Evolutionary conservation across 2,888 invertebrate genomes (phyloP).

Genomic region (Neoascia interrupta): DNA sequence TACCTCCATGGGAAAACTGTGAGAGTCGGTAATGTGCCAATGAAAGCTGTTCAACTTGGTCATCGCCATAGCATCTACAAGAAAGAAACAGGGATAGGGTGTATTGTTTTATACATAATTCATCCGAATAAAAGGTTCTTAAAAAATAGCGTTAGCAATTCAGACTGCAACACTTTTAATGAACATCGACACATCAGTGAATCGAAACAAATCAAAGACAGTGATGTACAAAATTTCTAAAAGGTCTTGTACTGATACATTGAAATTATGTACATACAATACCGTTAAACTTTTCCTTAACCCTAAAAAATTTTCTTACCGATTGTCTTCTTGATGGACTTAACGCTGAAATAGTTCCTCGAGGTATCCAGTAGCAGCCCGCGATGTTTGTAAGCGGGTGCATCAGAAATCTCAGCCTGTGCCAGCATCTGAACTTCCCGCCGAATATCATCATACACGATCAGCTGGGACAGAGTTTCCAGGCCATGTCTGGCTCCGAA

Average conservation of each 20-base stretch:
- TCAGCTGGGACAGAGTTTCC: slow-evolving; percentile 81
- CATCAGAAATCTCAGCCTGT: slow-evolving; percentile 85
- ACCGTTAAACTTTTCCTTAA: too few relatives aligned
- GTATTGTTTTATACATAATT: neutral
- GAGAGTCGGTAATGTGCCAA: slow-evolving; percentile 96
- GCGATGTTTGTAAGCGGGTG: slow-evolving; percentile 92
- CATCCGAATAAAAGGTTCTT: neutral
- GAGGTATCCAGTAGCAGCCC: slow-evolving; percentile 94
- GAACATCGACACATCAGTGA: too few relatives aligned
- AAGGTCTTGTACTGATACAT: too few relatives aligned
- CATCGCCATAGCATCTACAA: slow-evolving; percentile 90
- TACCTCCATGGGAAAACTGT: slow-evolving; percentile 94
- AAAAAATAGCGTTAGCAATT: neutral
- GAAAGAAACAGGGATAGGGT: slow-evolving; percentile 1
- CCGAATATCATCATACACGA: slow-evolving; percentile 79
- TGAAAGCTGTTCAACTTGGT: slow-evolving; percentile 96
- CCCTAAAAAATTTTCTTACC: too few relatives aligned
- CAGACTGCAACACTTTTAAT: too few relatives aligned
- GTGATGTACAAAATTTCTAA: too few relatives aligned
- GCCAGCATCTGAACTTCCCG: slow-evolving; percentile 82
- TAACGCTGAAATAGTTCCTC: slow-evolving; percentile 90
- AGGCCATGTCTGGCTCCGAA: slow-evolving; percentile 84
- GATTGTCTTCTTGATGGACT: slow-evolving; percentile 87
- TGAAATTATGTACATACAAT: too few relatives aligned
- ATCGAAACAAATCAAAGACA: too few relatives aligned